Base-by-base conservation (phyloP, 1,140 invertebrate species). In the Caenorhabditis inopinata region DNA sequence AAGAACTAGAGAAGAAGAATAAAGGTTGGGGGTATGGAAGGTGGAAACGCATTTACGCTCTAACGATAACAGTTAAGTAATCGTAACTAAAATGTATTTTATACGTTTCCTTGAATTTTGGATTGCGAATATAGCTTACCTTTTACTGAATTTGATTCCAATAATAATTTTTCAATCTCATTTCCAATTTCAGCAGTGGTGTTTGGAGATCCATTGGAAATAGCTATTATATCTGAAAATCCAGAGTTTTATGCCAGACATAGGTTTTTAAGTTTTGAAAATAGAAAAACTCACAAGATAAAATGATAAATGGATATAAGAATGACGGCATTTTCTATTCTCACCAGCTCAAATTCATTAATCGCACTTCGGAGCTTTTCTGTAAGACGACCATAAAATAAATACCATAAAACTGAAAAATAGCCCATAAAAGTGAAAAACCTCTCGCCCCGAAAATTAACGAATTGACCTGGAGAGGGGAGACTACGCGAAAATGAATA, bases 401-500 rank as follows among this genome's bases (percentile, higher is more conserved):
- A 42, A 42, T 42, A 42, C 14, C 14, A 42, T 42, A 58, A 32
- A n/a, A 32, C 2, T 32, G 27, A 29, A 21, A 58, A 0, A 3
- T 6, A 12, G 23, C 9, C 23, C 49, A 25, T 11, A 68, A 38
- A 38, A 35, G 58, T 58, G 51, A 58, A 58, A 58, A 9, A 5
- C 21, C 2, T 32, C n/a, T 1, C n/a, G n/a, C n/a, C n/a, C 16
- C 11, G 11, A 68, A 68, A 68, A 68, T 68, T 68, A 68, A 68
- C 35, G 58, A 32, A 68, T 68, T 68, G 58, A 68, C 58, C 58
- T 68, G 32, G 38, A 68, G 58, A 38, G 32, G n/a, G 11, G 16
- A 6, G 5, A 38, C 7, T 5, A 1, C 16, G 32, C 25, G 5
- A 68, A 9, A n/a, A 1, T 23, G 49, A 53, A 53, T 68, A 18